These are phyloP conservation scores for Anastrepha ludens DNA, from an alignment of 1,140 invertebrate genomes.

Conservation along the genomic window DNA sequence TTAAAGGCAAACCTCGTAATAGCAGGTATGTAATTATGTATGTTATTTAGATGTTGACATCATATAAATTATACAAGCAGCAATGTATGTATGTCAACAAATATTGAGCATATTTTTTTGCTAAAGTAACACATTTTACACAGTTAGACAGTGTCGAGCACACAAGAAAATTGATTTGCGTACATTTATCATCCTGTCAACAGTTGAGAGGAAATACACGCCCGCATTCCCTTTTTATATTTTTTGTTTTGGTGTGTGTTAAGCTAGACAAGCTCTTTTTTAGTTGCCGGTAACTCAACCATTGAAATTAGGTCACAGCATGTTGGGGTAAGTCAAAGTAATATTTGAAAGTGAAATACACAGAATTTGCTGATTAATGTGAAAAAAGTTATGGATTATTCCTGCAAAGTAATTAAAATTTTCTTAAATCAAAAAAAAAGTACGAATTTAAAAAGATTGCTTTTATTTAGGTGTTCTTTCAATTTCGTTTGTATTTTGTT, in stretches of 20 bases:
- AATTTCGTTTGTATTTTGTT: too few species aligned
- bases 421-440: background rate
- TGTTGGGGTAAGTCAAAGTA: background rate
- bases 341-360: background rate
- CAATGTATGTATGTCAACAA: too few species aligned
- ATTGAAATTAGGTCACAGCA: conserved; percentile 16
- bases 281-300: conserved; percentile 13
- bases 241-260: background rate
- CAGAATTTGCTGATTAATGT: background rate
- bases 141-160: background rate
- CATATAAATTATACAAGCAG: too few species aligned
- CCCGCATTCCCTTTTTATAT: background rate
- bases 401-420: conserved; percentile 18
- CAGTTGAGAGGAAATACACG: background rate
- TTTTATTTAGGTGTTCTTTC: background rate
- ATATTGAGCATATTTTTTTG: too few species aligned
- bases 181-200: conserved; percentile 13
- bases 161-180: background rate
- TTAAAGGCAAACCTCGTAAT: too few species aligned
- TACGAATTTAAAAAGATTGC: background rate
- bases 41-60: too few species aligned
- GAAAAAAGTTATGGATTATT: background rate
- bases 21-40: too few species aligned
- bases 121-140: too few species aligned
- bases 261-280: background rate